Evolutionary conservation across 2,113 vertebrate species (phyloP), one percentile per base, ranked within the genome.

Genomic region (Pygoscelis antarcticus): DNA sequence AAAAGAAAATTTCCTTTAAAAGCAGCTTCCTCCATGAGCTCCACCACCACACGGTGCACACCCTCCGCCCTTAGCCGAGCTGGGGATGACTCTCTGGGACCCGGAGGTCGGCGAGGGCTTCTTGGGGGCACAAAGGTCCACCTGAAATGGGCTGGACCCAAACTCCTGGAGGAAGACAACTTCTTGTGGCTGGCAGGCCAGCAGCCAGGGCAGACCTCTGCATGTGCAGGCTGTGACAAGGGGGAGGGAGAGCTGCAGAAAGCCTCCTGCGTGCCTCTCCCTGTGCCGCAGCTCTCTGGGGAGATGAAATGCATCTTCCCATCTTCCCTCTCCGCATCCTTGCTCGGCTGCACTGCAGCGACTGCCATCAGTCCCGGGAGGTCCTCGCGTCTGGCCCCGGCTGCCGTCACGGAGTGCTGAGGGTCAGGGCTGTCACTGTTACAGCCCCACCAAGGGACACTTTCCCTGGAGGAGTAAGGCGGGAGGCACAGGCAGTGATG

Each of bases 71-170:
- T 55, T 26, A 34, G 42, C 36, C 3, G 0, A 62, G 34, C 42
- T 30, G 36, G 2, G 19, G 25, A 57, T 22, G 18, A 42, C 44
- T 84, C 44, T 42, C 32, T 0, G 1, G 30, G 66, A 79, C 32
- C 51, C 0, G 1, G 30, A 61, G n/a, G 20, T 44, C 0, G 0
- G 42, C 2, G 4, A 13, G 69, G 0, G 1, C 62, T 42, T 62
- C 36, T 15, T 1, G 6, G 18, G 46, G 44, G 11, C 58, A 44
- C 2, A 1, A 47, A 90, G 26, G 16, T 21, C 52, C n/a, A 51
- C 36, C 25, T 62, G 32, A 68, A 62, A 57, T 6, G 11, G 58
- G 22, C 40, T 34, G 47, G 40, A 60, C 51, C 49, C 0, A 2
- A 70, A 52, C 25, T 27, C 34, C 44, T 22, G 22, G 57, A 55